phyloP scores from a whole-genome alignment of 2,113 vertebrate species.

The Coreoperca whiteheadi region DNA sequence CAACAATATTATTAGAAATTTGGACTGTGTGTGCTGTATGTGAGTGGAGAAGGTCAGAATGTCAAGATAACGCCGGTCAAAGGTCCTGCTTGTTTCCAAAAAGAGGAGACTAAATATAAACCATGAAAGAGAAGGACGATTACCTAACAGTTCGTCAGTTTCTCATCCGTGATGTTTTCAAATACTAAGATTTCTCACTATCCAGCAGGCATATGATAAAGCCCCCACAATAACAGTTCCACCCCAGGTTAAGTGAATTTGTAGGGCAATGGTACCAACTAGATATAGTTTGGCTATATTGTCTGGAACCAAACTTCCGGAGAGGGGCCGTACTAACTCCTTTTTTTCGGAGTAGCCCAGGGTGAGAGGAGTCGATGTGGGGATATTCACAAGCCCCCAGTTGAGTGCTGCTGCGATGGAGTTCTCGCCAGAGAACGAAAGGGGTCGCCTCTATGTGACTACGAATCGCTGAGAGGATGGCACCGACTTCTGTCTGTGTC shows the following conservation, averaged over 20 bases:
- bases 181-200: neutral
- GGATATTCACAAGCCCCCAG: neutral
- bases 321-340: too few species aligned
- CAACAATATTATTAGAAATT: neutral
- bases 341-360: neutral
- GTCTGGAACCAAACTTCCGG: too few species aligned
- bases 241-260: neutral
- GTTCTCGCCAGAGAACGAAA: neutral
- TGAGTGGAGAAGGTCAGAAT: neutral
- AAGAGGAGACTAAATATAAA: constrained; percentile 41
- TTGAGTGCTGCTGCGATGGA: neutral
- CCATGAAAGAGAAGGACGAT: neutral
- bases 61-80: constrained; percentile 12
- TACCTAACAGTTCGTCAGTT: too few species aligned
- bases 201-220: neutral
- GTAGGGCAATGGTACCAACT: too few species aligned
- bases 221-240: neutral
- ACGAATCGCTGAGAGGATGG: neutral
- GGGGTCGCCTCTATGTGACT: neutral
- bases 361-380: neutral
- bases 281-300: too few species aligned
- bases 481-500: neutral
- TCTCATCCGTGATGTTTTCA: neutral
- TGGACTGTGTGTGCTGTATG: neutral
- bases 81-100: constrained; percentile 29